Base-by-base conservation (phyloP, 2,888 invertebrate species). In the Patella pellucida region DNA sequence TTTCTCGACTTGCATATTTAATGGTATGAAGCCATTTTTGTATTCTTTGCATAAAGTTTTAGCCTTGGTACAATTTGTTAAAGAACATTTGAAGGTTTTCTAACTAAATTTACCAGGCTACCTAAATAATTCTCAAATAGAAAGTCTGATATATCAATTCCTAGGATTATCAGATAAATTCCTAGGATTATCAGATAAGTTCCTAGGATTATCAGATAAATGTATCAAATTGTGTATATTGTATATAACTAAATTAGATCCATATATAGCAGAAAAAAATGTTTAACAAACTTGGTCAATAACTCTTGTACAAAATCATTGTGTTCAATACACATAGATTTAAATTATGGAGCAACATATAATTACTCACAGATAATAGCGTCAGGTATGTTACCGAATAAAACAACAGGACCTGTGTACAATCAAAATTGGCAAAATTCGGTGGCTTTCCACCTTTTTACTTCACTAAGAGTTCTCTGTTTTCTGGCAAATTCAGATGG, bases 331-430 rank as follows among this genome's bases (percentile, higher is more conserved):
- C 71, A 52, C 15, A 71, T 31, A 71, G 52, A 52, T 71, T 52
- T 52, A 52, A 71, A 27, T 23, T 23, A 52, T 52, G n/a, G 52
- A 71, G 19, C 23, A n/a, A 71, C 52, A 7, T 27, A 31, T 23
- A 71, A 19, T 23, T 52, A 71, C 23, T 71, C 54, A 23, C 23
- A 2, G 41, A 52, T 52, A 5, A 71, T 14, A n/a, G 52, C 52
- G 16, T 52, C 11, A 51, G 51, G 51, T 7, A 71, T 23, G 19
- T 52, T 52, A 12, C 31, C 31, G 23, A 23, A 19, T 52, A 71
- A 52, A 23, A 71, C 71, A 2, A 71, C 71, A 27, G 71, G 71
- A 52, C 71, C 71, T 52, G 71, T 71, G 52, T 71, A 71, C 16
- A 71, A 52, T 2, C 52, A 52, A 52, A 71, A 71, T 52, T 71